These are phyloP conservation scores for Allobates femoralis DNA, from an alignment of 2,797 vertebrate species.

Conservation along the genomic window DNA sequence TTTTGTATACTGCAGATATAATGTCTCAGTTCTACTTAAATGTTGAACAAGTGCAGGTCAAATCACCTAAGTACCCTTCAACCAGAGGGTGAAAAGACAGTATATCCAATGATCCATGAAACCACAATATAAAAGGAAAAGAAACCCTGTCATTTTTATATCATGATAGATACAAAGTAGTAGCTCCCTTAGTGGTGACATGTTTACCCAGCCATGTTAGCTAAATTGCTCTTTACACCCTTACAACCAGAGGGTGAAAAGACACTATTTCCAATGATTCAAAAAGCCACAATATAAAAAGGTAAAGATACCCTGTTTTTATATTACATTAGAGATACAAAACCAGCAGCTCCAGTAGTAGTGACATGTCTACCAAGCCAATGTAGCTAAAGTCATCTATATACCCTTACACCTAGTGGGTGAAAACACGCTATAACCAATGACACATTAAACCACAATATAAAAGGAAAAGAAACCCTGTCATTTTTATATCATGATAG, in stretches of 20 bases:
- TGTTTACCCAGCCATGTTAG: neutral
- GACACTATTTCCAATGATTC: too few relatives aligned
- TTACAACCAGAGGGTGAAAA: too few relatives aligned
- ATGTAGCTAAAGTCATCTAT: neutral
- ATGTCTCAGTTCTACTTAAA: neutral
- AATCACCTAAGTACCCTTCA: neutral
- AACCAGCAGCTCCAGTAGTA: too few relatives aligned
- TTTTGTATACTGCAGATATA: neutral
- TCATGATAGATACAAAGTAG: neutral
- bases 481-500: neutral
- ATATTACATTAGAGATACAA: too few relatives aligned
- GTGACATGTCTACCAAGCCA: neutral
- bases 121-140: too few relatives aligned
- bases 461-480: too few relatives aligned
- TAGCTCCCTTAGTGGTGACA: neutral
- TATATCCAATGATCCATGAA: too few relatives aligned
- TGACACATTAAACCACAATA: too few relatives aligned
- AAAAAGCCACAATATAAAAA: too few relatives aligned
- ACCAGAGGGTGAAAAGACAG: neutral
- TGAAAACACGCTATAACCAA: neutral
- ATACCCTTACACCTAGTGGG: neutral
- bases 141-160: neutral
- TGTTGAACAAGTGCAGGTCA: too few relatives aligned
- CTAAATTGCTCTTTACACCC: neutral
- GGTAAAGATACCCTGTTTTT: too few relatives aligned